These are phyloP conservation scores for Steatocranus sp. DNA, from an alignment of 2,797 vertebrate genomes.

Conservation along the genomic window DNA sequence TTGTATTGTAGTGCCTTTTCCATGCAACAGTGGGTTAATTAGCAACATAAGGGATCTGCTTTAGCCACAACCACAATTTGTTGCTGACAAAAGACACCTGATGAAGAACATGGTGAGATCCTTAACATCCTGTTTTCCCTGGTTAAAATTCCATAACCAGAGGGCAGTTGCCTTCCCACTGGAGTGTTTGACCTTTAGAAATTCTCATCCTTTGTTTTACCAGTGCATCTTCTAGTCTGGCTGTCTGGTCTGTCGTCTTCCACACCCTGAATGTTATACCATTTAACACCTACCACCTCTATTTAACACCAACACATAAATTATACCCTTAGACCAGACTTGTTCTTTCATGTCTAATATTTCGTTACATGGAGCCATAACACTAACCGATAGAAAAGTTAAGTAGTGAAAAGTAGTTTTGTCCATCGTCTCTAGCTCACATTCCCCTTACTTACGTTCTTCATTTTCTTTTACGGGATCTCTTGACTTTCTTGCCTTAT, in stretches of 20 bases:
- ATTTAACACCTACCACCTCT: background rate
- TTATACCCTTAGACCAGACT: background rate
- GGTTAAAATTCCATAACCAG: background rate
- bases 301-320: background rate
- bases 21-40: background rate
- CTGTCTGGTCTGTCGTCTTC: background rate
- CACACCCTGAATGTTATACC: background rate
- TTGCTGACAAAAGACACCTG: background rate
- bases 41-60: background rate
- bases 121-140: background rate
- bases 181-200: background rate
- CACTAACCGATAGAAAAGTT: background rate
- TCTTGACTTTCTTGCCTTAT: background rate
- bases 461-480: background rate
- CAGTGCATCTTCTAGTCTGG: background rate
- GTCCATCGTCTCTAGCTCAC: background rate
- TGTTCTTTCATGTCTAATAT: background rate
- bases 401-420: background rate
- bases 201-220: background rate
- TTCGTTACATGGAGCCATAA: background rate
- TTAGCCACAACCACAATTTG: background rate
- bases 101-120: background rate
- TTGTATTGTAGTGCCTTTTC: background rate
- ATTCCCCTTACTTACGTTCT: background rate
- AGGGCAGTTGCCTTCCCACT: background rate